Evolutionary conservation across 2,797 vertebrate species (phyloP).

Genomic region (Taenioides sp.): DNA sequence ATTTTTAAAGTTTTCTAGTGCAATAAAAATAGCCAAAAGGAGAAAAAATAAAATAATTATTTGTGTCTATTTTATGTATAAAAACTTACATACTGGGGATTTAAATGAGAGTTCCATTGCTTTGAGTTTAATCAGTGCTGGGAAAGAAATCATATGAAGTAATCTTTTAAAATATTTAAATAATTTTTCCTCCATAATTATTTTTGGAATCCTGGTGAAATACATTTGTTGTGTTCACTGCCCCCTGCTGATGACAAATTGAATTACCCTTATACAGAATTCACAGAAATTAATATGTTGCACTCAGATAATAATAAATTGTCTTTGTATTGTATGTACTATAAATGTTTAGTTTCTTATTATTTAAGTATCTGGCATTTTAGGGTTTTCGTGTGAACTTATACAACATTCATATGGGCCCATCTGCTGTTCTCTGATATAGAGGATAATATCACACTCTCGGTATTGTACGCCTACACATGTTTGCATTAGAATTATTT

Average conservation of each 20-base stretch:
- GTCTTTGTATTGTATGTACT: neutral
- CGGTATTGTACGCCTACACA: neutral
- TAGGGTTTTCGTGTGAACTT: neutral
- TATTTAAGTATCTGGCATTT: neutral
- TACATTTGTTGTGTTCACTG: neutral
- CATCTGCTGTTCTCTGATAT: neutral
- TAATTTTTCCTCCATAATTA: neutral
- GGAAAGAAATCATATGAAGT: neutral
- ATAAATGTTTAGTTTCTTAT: neutral
- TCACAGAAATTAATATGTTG: neutral
- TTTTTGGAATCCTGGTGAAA: neutral
- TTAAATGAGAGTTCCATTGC: neutral
- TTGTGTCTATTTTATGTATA: too few species aligned
- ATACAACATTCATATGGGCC: neutral
- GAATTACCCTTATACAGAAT: neutral
- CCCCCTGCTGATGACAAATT: constrained; percentile 6
- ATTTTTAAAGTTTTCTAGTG: too few species aligned
- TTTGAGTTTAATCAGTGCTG: neutral
- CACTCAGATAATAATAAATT: neutral
- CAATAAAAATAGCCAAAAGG: too few species aligned
- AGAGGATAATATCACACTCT: neutral
- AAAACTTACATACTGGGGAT: too few species aligned
- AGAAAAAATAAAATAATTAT: too few species aligned
- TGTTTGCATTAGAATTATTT: neutral
- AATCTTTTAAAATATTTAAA: too few species aligned